A percentile compares a stretch with the other conserved stretches of the same genome.
Evolutionary conservation across 1,140 invertebrate genomes (phyloP).

Genomic region (Anastrepha obliqua): DNA sequence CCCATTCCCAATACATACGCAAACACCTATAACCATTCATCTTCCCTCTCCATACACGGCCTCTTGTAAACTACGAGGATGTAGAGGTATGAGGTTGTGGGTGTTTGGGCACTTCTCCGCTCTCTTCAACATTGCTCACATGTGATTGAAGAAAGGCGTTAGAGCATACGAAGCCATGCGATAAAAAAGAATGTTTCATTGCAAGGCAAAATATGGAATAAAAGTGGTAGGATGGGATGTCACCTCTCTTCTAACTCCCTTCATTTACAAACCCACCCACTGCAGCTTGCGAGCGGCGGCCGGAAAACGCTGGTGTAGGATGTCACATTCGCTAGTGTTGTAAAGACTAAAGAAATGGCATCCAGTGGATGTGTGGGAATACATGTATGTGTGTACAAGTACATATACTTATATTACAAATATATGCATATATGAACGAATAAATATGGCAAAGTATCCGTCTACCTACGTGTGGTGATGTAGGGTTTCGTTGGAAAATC

Average conservation of each 20-base stretch:
- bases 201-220: conserved; percentile 18
- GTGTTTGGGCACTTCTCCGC: too few relatives aligned
- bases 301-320: background rate
- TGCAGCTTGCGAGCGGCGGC: background rate
- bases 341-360: background rate
- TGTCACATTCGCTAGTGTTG: conserved; percentile 10
- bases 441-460: background rate
- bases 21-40: background rate
- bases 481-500: background rate
- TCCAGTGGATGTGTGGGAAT: conserved; percentile 6
- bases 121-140: too few relatives aligned
- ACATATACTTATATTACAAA: background rate
- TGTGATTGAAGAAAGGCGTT: background rate
- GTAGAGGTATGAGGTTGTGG: too few relatives aligned
- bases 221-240: background rate
- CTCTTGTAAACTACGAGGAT: too few relatives aligned
- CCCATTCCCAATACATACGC: background rate
- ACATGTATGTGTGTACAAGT: background rate
- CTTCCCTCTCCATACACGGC: background rate
- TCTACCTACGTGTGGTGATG: background rate
- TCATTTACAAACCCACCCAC: background rate
- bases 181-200: conserved; percentile 32
- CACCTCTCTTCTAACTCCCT: background rate
- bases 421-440: background rate
- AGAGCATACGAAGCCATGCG: background rate